Percentiles rank a stretch among this genome's conserved stretches.
phyloP scores from a whole-genome alignment of 2,113 vertebrate genomes.

The Bufo gargarizans region DNA sequence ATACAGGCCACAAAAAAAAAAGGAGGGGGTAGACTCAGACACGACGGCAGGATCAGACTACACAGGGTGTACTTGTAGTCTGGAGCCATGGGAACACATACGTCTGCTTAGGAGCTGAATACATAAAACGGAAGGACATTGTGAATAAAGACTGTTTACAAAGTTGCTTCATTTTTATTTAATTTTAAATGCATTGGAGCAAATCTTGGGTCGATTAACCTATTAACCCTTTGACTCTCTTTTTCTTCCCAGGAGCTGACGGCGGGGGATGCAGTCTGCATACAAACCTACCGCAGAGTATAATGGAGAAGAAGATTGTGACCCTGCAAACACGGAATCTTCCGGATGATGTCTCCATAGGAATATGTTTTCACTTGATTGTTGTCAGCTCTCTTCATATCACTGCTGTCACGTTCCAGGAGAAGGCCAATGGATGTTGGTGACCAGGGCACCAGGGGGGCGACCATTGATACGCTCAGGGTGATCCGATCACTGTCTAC shows the following conservation, averaged over 20 bases:
- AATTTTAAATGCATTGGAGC: neutral
- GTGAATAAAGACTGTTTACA: neutral
- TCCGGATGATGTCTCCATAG: neutral
- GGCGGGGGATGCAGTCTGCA: constrained; percentile 78
- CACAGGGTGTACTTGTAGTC: neutral
- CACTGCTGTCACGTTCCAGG: neutral
- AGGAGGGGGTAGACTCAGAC: no score
- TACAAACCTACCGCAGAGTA: constrained; percentile 89
- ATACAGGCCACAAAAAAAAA: no score
- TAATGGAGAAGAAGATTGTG: constrained; percentile 60
- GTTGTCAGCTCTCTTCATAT: neutral
- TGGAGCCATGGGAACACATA: neutral
- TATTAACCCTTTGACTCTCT: neutral
- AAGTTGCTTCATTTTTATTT: neutral
- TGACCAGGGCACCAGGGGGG: neutral
- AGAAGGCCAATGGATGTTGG: no score
- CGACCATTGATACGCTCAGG: neutral
- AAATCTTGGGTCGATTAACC: neutral
- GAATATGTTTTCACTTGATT: neutral
- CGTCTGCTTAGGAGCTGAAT: neutral
- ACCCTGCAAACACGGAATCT: no score
- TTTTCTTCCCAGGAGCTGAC: constrained; percentile 81
- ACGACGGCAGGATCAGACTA: neutral
- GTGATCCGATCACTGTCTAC: neutral
- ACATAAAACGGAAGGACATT: neutral